phyloP scores from a whole-genome alignment of 1,140 invertebrate genomes.

The Apis cerana region DNA sequence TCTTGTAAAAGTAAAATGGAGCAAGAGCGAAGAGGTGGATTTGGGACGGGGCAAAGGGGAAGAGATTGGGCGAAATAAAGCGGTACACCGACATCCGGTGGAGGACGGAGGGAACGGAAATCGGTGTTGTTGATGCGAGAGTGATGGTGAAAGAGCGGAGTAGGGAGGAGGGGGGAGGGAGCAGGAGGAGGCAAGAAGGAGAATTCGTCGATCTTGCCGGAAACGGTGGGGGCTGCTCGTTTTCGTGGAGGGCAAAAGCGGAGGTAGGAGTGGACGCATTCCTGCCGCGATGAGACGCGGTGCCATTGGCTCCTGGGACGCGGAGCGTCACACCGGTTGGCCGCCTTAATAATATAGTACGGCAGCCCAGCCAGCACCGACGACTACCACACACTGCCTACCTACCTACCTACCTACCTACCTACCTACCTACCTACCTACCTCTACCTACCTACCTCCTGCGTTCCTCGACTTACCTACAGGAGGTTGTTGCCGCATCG shows the following conservation, averaged over 20 bases:
- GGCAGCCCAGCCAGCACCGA: constrained; percentile 59
- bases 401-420: constrained; percentile 56
- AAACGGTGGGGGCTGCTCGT: constrained; percentile 69
- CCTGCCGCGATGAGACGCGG: constrained; percentile 71
- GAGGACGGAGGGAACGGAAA: constrained; percentile 26
- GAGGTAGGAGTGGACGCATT: constrained; percentile 72
- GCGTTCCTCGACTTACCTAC: constrained; percentile 63
- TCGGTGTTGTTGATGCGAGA: background rate
- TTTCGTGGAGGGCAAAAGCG: constrained; percentile 63
- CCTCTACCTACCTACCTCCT: constrained; percentile 53
- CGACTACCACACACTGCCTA: constrained; percentile 65
- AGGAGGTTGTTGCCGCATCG: constrained; percentile 60
- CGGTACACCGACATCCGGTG: constrained; percentile 29
- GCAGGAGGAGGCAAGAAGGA: constrained; percentile 40
- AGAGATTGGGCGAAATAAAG: constrained; percentile 8
- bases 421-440: constrained; percentile 39
- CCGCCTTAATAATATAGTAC: constrained; percentile 78
- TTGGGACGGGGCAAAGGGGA: background rate
- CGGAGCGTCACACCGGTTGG: constrained; percentile 78
- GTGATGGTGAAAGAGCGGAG: background rate
- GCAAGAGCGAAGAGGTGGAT: background rate
- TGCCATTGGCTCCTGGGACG: constrained; percentile 74
- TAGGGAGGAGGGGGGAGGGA: constrained; percentile 29
- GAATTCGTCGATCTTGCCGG: constrained; percentile 69
- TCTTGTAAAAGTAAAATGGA: too few species aligned